Base-by-base conservation (phyloP, 2,113 vertebrate species). In the Puntigrus tetrazona region DNA sequence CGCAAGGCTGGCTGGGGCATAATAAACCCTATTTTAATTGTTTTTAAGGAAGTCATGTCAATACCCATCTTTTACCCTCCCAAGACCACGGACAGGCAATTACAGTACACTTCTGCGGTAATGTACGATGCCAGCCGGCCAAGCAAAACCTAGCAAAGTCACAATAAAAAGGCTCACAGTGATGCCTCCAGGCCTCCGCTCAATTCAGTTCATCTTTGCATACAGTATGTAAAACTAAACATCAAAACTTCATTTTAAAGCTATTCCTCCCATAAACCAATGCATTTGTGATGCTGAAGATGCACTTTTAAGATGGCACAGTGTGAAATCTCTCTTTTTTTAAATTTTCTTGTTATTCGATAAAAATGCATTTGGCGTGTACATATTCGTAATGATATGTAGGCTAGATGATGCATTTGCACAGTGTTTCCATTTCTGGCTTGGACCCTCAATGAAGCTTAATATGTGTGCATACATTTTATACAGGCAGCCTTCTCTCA, bases 391-490 rank as follows among this genome's bases (percentile, higher is more conserved):
- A n/a, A 57, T 85, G 65, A 79, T 57, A 77, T 73, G 82, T 70
- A 78, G n/a, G n/a, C n/a, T n/a, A n/a, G 36, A 76, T 80, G 82
- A 63, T 67, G 27, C 55, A 84, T 74, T 61, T 85, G 77, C 77
- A 84, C 78, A 86, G 82, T 67, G 36, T 82, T 82, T 82, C 69
- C 76, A 75, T 86, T 74, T 86, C 72, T 70, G 69, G 25, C 6
- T 80, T 76, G 45, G 34, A 81, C 38, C 41, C 84, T 45, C 57
- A 27, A 73, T 47, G 77, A 83, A 82, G 83, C 74, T 47, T 78
- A 69, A 41, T 81, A 88, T 85, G 67, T 78, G 81, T 34, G 65
- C 61, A 73, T 81, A 78, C 69, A 22, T 85, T 86, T 70, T 81
- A 25, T 65, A 73, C 69, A 80, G 72, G 77, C 18, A 18, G 36